Base-by-base conservation (phyloP, 2,797 vertebrate genomes). In the Sebastes cheni region DNA sequence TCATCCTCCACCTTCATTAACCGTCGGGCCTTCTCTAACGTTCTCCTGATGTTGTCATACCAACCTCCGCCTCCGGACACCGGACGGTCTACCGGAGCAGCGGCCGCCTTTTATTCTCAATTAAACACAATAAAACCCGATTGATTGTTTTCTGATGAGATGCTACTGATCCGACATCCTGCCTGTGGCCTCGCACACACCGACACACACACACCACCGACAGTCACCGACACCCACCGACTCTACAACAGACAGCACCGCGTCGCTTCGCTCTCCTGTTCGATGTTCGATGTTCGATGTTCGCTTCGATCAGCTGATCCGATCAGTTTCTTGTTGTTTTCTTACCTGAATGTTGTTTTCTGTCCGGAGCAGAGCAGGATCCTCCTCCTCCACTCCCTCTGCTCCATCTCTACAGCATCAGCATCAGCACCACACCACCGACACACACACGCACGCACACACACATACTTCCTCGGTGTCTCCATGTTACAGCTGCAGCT, bases 331-430 rank as follows among this genome's bases (percentile, higher is more conserved):
- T 16, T 14, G 32, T 60, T 7, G 32, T 29, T 29, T 66, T 87
- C 83, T 76, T 75, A 93, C 92, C 90, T 91, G 69, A 10, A 52
- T 25, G 77, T 69, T 29, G 83, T 67, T 77, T 77, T 82, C 71
- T 36, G 88, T 88, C 87, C 81, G 56, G 65, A 87, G 42, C n/a
- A 69, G 75, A 75, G 73, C 59, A 23, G 64, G 58, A 68, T 36
- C 61, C 9, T 68, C 67, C 61, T 74, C 66, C 59, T 72, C 78
- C 52, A 18, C 85, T 72, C 67, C 82, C 84, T 83, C 65, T 64
- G 86, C 90, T 90, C 87, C 93, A 91, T 92, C 67, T 78, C 70
- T 77, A 68, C 93, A 90, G 80, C 89, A 93, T 89, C 92, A 92
- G 76, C 87, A 88, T 56, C 87, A 77, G 66, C 79, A 64, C 71